Evolutionary conservation across 2,113 vertebrate species (phyloP), one percentile per base, ranked within the genome.

Genomic region (Apistogramma diplotaenia): DNA sequence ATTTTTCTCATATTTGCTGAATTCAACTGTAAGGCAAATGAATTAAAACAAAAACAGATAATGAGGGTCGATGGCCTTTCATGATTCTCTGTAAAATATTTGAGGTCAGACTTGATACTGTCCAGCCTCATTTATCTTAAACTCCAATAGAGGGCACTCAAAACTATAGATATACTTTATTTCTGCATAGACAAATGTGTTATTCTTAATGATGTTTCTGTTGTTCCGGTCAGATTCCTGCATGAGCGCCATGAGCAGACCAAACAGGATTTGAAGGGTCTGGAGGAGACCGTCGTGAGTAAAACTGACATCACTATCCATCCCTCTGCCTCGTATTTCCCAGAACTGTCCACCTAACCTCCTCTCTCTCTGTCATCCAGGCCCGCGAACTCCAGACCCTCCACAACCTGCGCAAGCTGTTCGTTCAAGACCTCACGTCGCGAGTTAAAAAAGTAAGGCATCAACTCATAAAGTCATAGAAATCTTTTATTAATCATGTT

Each of bases 351-450:
- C 35, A 7, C 13, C 10, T 88, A 18, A 76, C 61, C 37, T 80
- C 6, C 8, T 78, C 19, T 83, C 55, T 85, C 6, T 88, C 33
- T 76, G 51, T 78, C 56, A 67, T 62, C 6, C 77, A 97, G 97
- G 96, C 96, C 91, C 96, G 96, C 62, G 97, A 98, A 93, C 97
- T 98, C 96, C 97, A 98, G 96, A 97, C 97, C 95, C 97, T 98
- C 92, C 97, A 98, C 95, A 98, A 98, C 95, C 96, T 98, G 93
- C 97, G 97, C 94, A 98, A 97, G 92, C 96, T 97, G 95, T 97
- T 98, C 88, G 97, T 97, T 96, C 96, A 98, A 96, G 97, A 98
- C 95, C 96, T 98, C 96, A 97, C 96, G 89, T 96, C 96, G 96
- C 96, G 96, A 94, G 97, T 98, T 96, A 97, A 97, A 96, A 97